Evolutionary conservation across 2,888 invertebrate species (phyloP).

Genomic region (Halictus ligatus): DNA sequence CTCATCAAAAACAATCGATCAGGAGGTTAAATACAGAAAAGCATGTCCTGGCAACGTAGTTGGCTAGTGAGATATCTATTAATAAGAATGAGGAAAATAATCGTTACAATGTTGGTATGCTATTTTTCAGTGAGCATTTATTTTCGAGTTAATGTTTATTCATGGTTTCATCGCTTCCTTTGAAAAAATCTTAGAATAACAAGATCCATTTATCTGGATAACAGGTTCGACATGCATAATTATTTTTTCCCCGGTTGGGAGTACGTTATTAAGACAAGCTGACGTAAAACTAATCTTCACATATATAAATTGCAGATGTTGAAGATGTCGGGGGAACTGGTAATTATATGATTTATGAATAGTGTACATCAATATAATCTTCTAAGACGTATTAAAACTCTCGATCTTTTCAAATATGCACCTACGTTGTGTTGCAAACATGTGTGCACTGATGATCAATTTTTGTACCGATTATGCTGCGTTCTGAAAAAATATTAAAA

Average conservation of each 20-base stretch:
- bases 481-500: neutral
- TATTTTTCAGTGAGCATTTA: neutral
- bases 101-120: neutral
- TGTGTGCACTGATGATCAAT: too few species aligned
- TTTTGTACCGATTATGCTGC: neutral
- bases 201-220: neutral
- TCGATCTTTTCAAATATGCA: neutral
- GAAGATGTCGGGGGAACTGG: neutral
- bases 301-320: neutral
- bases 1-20: neutral
- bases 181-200: neutral
- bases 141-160: constrained; percentile 3
- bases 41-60: neutral
- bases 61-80: too few species aligned
- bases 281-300: constrained; percentile 6
- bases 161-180: neutral
- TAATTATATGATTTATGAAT: neutral
- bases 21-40: neutral
- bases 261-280: neutral
- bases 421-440: neutral
- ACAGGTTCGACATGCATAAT: neutral
- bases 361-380: neutral
- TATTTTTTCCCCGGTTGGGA: neutral
- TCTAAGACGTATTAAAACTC: neutral
- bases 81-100: neutral